A percentile compares a stretch with the other conserved stretches of the same genome.
These are phyloP conservation scores for Antheraea mylitta DNA, from an alignment of 1,140 invertebrate species.

Conservation along the genomic window DNA sequence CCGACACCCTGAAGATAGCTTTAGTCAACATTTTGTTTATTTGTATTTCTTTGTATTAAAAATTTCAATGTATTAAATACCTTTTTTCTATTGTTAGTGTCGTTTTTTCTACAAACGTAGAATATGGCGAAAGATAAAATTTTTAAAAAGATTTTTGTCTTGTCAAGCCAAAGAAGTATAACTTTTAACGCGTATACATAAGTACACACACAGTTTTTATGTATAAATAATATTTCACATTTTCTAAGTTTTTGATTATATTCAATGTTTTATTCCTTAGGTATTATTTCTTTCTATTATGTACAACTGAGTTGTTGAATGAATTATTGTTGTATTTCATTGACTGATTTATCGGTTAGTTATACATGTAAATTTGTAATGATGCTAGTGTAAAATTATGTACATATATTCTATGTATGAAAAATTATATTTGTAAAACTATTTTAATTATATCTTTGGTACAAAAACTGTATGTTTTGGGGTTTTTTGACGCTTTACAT, in stretches of 20 bases:
- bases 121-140: no score
- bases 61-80: no score
- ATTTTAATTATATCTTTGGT: slow-evolving; percentile 25
- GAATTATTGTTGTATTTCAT: slow-evolving; percentile 30
- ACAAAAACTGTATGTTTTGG: slow-evolving; percentile 33
- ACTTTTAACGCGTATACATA: no score
- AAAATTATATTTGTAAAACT: slow-evolving; percentile 16
- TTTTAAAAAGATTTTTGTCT: no score
- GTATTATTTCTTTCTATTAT: neutral
- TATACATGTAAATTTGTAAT: slow-evolving; percentile 22
- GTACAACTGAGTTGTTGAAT: neutral
- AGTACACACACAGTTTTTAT: no score
- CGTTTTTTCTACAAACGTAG: no score
- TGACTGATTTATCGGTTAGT: slow-evolving; percentile 44
- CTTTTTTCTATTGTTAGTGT: no score
- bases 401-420: slow-evolving; percentile 28
- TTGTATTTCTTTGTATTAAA: no score
- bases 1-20: no score
- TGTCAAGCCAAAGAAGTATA: no score
- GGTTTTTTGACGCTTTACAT: slow-evolving; percentile 21
- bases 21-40: no score
- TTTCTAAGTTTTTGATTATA: neutral
- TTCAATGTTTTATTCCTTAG: neutral
- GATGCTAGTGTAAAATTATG: slow-evolving; percentile 20
- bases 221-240: neutral